These are phyloP conservation scores for Autographa pulchrina DNA, from an alignment of 2,888 invertebrate genomes.

Conservation along the genomic window DNA sequence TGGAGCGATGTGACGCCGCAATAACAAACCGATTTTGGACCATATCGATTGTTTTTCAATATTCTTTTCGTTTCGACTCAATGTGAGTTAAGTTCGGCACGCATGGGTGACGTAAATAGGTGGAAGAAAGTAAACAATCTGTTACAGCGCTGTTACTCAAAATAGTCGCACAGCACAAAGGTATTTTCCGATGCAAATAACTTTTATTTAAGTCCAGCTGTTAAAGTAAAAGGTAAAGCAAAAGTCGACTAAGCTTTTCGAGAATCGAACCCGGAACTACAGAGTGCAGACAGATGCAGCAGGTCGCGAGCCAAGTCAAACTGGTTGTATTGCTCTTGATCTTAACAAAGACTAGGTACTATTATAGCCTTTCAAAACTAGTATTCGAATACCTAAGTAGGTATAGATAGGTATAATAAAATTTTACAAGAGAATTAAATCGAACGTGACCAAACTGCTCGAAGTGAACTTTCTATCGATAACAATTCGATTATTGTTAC, in stretches of 20 bases:
- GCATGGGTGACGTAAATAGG: conserved; percentile 28
- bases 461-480: conserved; percentile 64
- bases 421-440: conserved; percentile 49
- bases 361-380: conserved; percentile 56
- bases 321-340: conserved; percentile 63
- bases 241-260: conserved; percentile 21
- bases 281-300: conserved; percentile 58
- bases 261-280: conserved; percentile 67
- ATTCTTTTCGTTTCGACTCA: conserved; percentile 32
- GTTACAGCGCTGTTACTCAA: conserved; percentile 11
- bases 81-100: conserved; percentile 24
- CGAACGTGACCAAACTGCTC: conserved; percentile 57
- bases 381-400: conserved; percentile 42
- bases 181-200: neutral
- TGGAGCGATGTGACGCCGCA: conserved; percentile 60
- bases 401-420: conserved; percentile 44
- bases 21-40: conserved; percentile 57
- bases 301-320: conserved; percentile 52
- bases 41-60: conserved; percentile 51
- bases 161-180: neutral
- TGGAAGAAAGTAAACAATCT: conserved; percentile 46
- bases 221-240: conserved; percentile 26
- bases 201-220: neutral
- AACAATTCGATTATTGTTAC: conserved; percentile 58
- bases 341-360: conserved; percentile 55